Conservation (phyloP, 2,113 vertebrate species). For the Eptesicus fuscus region DNA sequence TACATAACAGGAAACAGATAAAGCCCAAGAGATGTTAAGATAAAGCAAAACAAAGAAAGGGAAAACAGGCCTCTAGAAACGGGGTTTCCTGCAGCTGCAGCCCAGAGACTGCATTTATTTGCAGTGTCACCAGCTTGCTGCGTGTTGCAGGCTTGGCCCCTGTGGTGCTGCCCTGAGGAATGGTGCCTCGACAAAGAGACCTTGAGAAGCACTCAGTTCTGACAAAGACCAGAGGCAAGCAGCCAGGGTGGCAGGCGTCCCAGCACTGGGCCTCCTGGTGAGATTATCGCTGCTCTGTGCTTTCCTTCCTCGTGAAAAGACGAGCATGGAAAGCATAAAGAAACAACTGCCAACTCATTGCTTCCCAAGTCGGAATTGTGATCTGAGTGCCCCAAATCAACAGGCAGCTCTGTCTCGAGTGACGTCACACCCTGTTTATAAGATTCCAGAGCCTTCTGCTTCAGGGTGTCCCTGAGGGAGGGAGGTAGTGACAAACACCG, state of each 20-base stretch:
- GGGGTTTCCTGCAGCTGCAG: neutral
- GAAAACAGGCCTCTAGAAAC: neutral
- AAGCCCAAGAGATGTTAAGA: neutral
- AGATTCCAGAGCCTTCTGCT: neutral
- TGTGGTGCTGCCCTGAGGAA: neutral
- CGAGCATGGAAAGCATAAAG: neutral
- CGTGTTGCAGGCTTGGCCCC: neutral
- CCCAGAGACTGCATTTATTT: neutral
- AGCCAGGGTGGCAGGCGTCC: neutral
- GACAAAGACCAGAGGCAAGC: neutral
- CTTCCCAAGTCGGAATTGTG: neutral
- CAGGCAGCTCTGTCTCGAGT: rapidly evolving
- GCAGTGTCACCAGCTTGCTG: neutral
- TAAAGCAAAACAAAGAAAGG: neutral
- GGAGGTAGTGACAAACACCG: neutral
- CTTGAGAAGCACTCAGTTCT: too few species aligned
- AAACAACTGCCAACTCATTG: neutral
- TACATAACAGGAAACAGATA: neutral
- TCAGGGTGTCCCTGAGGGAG: neutral
- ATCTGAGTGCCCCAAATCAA: neutral
- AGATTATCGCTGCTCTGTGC: neutral
- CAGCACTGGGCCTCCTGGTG: neutral
- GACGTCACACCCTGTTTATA: neutral
- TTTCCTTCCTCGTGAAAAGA: neutral
- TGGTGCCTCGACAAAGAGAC: neutral